Evolutionary conservation across 53 echinoderm and acorn worm genomes (phyloP).

Genomic region (Paelopatides confundens): DNA sequence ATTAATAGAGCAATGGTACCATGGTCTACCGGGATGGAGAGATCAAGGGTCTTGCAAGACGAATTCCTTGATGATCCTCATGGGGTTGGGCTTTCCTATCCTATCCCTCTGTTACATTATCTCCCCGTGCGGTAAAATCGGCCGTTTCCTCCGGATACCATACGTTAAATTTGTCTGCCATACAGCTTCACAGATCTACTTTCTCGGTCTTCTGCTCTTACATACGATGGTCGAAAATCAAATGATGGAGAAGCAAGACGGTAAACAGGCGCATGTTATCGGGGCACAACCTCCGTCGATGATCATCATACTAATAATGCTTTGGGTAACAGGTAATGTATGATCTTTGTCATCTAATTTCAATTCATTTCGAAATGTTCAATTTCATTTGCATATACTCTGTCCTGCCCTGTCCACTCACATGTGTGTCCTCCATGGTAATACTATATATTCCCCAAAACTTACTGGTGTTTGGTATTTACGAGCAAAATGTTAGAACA

Average conservation of each 20-base stretch:
- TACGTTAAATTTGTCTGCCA: slow-evolving; percentile 99
- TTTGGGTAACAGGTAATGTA: slow-evolving; percentile 92
- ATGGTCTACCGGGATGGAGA: slow-evolving; percentile 96
- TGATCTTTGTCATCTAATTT: background rate
- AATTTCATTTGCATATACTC: no score
- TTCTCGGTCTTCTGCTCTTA: slow-evolving; percentile 83
- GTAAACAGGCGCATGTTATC: background rate
- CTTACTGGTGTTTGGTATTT: no score
- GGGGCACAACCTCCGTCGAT: slow-evolving; percentile 55
- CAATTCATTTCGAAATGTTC: background rate
- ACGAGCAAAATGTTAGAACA: no score
- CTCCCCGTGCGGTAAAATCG: slow-evolving; percentile 81
- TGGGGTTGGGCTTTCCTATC: slow-evolving; percentile 83
- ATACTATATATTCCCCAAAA: no score
- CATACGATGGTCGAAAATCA: slow-evolving; percentile 81
- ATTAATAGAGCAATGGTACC: slow-evolving; percentile 95
- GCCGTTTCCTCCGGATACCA: slow-evolving; percentile 85
- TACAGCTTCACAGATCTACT: slow-evolving; percentile 88
- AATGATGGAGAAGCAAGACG: background rate
- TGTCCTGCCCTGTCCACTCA: no score
- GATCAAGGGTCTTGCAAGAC: slow-evolving; percentile 75
- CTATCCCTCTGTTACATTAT: slow-evolving; percentile 90
- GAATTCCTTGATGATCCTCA: slow-evolving; percentile 73
- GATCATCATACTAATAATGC: slow-evolving; percentile 78
- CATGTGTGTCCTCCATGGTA: no score